Evolutionary conservation across 2,797 vertebrate genomes (phyloP).

Genomic region (Trachops cirrhosus): DNA sequence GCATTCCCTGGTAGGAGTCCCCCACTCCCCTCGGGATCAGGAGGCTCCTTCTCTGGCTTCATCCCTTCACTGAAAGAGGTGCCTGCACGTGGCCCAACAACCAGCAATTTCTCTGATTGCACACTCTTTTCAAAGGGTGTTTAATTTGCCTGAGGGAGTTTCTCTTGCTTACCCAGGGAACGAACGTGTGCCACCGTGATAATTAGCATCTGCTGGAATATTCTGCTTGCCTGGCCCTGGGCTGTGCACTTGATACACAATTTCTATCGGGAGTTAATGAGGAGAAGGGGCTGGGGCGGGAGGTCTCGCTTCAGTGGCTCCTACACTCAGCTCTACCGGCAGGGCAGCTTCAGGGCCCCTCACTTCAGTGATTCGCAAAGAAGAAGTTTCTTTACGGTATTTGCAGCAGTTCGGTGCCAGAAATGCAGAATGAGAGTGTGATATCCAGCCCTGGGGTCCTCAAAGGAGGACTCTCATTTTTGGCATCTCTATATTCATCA

Average conservation of each 20-base stretch:
- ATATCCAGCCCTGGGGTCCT: no score
- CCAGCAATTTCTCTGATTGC: background rate
- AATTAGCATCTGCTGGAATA: conserved; percentile 47
- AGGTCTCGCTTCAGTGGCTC: background rate
- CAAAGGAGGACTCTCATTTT: background rate
- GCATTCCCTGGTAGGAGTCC: background rate
- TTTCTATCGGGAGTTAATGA: background rate
- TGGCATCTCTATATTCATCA: background rate
- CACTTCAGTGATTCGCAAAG: background rate
- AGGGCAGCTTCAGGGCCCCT: background rate
- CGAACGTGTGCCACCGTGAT: background rate
- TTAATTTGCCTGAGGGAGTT: conserved; percentile 23
- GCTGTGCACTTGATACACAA: background rate
- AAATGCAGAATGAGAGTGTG: background rate
- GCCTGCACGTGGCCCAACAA: background rate
- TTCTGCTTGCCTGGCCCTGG: conserved; percentile 44
- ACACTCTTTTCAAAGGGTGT: conserved; percentile 25
- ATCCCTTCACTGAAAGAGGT: background rate
- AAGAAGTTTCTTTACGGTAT: background rate
- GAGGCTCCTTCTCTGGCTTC: background rate
- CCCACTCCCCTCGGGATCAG: background rate
- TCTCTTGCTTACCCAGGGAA: conserved; percentile 42
- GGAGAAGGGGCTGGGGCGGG: background rate
- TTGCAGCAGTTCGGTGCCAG: background rate
- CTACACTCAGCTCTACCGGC: background rate